These are phyloP conservation scores for Pterocles orientalis DNA, from an alignment of 2,113 vertebrate species.

Conservation along the genomic window DNA sequence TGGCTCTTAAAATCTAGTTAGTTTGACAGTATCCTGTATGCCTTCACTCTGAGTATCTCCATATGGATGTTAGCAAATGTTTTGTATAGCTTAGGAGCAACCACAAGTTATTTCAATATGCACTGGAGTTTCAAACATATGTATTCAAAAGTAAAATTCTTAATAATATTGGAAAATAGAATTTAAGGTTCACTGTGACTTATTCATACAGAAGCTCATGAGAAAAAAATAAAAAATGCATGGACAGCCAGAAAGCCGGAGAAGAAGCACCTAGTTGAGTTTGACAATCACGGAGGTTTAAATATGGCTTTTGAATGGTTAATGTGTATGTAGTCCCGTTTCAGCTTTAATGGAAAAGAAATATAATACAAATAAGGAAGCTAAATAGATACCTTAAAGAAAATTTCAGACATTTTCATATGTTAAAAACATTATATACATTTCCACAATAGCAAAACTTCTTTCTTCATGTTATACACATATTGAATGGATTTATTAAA, in stretches of 20 bases:
- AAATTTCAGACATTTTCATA: background rate
- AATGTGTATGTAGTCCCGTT: constrained; percentile 9
- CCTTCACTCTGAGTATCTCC: constrained; percentile 2
- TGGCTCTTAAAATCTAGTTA: constrained; percentile 35
- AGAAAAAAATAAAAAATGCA: background rate
- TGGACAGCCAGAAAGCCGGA: background rate
- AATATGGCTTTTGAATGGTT: constrained; percentile 58
- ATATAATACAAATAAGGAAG: constrained; percentile 46
- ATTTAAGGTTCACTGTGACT: background rate
- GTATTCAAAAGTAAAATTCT: constrained; percentile 41
- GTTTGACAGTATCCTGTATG: background rate
- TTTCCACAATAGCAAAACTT: constrained; percentile 41
- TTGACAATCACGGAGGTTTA: constrained; percentile 43
- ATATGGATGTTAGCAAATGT: constrained; percentile 4
- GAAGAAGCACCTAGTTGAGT: constrained; percentile 20
- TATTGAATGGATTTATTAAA: background rate
- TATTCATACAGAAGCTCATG: background rate
- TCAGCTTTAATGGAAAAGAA: constrained; percentile 54
- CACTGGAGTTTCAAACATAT: constrained; percentile 23
- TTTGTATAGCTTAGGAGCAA: constrained; percentile 27
- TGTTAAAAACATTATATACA: background rate
- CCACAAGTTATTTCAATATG: constrained; percentile 2
- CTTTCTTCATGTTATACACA: background rate
- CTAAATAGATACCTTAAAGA: constrained; percentile 38
- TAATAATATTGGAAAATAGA: constrained; percentile 42